Evolutionary conservation across 2,113 vertebrate species (phyloP), one percentile per base, ranked within the genome.

Genomic region (Copsychus sechellarum): DNA sequence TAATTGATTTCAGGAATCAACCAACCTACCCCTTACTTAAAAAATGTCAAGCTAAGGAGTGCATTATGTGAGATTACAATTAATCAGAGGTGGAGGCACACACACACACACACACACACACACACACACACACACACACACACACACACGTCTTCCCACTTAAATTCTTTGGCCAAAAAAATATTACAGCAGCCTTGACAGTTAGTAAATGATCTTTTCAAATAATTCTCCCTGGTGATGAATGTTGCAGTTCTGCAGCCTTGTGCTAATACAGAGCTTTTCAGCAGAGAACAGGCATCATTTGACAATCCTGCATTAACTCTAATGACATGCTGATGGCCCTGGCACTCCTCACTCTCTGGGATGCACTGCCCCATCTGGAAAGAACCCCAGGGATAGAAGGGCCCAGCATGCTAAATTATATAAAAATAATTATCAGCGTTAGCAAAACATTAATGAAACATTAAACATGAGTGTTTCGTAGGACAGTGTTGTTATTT

Each of bases 1-100:
- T 89, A 95, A 96, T 97, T 95, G 88, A 97, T 96, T 97, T 95
- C 80, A 93, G 80, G 92, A 97, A 89, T 93, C 95, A 94, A 77
- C 90, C 88, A 92, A 85, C 90, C 93, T 91, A 76, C 66, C 77
- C 86, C 81, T 88, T 42, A 86, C 88, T 97, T 93, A 82, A 81
- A 86, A 85, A 92, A 67, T 54, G 86, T 91, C 95, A 94, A 43
- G 83, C 86, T 93, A 84, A 93, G 95, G 82, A 93, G 77, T 67
- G 54, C 86, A 91, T 97, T 97, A 90, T 66, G 50, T 11, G 70
- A 96, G 93, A 95, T 96, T 85, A 94, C 94, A 95, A 91, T 96
- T 95, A 95, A 96, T 93, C 92, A 95, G 80, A 47, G 77, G 70
- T 38, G 60, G 87, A 84, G 82, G 76, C 29, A 0, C 16, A 1